Conservation (phyloP, 2,797 vertebrate genomes). For the Bovichtus diacanthus region DNA sequence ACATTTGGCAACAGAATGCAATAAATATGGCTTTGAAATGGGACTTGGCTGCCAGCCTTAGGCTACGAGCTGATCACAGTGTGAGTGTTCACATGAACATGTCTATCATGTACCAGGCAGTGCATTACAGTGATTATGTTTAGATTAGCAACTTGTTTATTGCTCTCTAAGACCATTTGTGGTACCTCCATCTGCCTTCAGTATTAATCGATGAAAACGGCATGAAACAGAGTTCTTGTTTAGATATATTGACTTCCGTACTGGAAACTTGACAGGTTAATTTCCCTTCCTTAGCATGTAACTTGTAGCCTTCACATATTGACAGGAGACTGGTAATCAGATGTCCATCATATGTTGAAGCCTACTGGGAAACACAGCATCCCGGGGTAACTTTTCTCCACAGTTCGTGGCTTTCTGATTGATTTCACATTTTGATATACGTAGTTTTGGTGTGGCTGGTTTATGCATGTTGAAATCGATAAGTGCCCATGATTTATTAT, state of each 20-base stretch:
- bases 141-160: conserved; percentile 60
- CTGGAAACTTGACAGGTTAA: conserved; percentile 1
- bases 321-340: conserved; percentile 6
- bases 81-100: conserved; percentile 43
- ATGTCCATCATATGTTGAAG: conserved; percentile 6
- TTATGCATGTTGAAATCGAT: conserved; percentile 48
- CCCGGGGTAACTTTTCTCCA: conserved; percentile 1
- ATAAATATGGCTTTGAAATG: conserved; percentile 63
- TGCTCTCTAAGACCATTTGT: conserved; percentile 27
- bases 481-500: conserved; percentile 66
- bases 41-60: conserved; percentile 48
- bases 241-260: not conserved
- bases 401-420: conserved; percentile 18
- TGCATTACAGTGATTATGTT: conserved; percentile 53
- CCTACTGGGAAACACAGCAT: conserved; percentile 13
- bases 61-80: conserved; percentile 42
- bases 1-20: conserved; percentile 50
- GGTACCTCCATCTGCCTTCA: conserved; percentile 7
- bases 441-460: conserved; percentile 32
- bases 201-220: conserved; percentile 17
- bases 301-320: not conserved
- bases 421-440: conserved; percentile 44
- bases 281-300: not conserved
- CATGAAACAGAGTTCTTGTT: not conserved
- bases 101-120: conserved; percentile 43